These are phyloP conservation scores for Crossaster papposus DNA, from an alignment of 53 echinoderm and acorn worm species.

Conservation along the genomic window DNA sequence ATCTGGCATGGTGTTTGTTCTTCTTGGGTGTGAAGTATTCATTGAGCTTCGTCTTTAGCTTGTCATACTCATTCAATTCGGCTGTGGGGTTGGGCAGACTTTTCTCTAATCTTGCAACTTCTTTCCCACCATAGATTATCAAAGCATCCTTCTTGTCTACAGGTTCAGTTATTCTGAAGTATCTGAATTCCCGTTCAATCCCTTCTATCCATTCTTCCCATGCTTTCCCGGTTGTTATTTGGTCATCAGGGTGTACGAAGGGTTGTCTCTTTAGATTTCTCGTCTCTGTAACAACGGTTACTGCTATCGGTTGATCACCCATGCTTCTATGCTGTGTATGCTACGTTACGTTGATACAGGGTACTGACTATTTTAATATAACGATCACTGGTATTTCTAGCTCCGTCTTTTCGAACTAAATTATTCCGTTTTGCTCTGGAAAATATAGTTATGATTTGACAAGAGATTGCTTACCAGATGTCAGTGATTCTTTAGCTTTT, in stretches of 20 bases:
- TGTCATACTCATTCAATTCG: conserved; percentile 37
- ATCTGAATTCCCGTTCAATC: conserved; percentile 59
- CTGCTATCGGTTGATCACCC: background rate
- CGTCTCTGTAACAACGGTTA: conserved; percentile 42
- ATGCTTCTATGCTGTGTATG: too few species aligned
- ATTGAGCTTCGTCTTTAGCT: conserved; percentile 51
- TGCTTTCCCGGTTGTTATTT: conserved; percentile 56
- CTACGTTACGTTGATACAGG: too few species aligned
- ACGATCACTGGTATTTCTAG: too few species aligned
- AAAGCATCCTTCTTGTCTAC: conserved; percentile 60
- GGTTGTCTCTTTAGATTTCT: conserved; percentile 67
- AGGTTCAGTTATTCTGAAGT: conserved; percentile 36
- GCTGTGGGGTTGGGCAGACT: conserved; percentile 52
- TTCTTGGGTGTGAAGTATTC: conserved; percentile 54
- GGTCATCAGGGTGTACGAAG: conserved; percentile 53
- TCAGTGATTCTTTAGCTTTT: too few species aligned
- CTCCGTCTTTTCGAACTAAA: too few species aligned
- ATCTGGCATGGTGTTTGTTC: conserved; percentile 64
- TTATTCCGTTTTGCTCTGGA: too few species aligned
- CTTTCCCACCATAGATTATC: conserved; percentile 66
- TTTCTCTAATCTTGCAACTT: conserved; percentile 54
- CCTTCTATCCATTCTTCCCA: conserved; percentile 67
- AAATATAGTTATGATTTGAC: too few species aligned
- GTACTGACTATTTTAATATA: too few species aligned
- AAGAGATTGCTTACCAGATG: too few species aligned